Conservation (phyloP, 2,113 vertebrate species). For the Poeciliopsis turrubarensis region DNA sequence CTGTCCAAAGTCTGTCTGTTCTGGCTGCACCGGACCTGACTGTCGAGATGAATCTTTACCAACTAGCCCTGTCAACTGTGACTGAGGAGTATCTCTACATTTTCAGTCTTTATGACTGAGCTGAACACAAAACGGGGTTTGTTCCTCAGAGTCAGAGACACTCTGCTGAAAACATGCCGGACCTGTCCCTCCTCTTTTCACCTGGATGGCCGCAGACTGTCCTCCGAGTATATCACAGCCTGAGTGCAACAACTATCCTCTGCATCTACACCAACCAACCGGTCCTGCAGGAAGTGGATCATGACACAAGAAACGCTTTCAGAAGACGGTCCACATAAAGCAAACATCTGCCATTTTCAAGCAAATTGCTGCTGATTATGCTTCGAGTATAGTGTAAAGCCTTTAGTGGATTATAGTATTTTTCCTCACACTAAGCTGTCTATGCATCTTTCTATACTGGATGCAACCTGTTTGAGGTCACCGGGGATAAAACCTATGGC, state of each 20-base stretch:
- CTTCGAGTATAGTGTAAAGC: background rate
- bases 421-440: background rate
- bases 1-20: too few relatives aligned
- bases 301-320: constrained; percentile 3
- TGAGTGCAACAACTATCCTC: constrained; percentile 14
- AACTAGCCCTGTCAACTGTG: too few relatives aligned
- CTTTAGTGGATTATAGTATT: background rate
- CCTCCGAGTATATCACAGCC: constrained; percentile 24
- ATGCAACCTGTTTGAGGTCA: background rate
- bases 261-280: constrained; percentile 49
- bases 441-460: background rate
- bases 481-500: background rate
- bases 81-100: too few relatives aligned
- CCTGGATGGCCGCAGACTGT: constrained; percentile 6
- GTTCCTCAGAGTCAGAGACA: background rate
- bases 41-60: too few relatives aligned
- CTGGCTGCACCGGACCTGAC: too few relatives aligned
- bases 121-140: too few relatives aligned
- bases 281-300: constrained; percentile 12
- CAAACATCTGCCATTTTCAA: constrained; percentile 21
- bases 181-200: constrained; percentile 21
- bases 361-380: background rate
- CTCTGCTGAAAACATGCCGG: constrained; percentile 26
- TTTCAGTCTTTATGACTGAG: too few relatives aligned
- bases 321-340: background rate